Evolutionary conservation across 2,888 invertebrate genomes (phyloP).

Genomic region (Frankliniella intonsa): DNA sequence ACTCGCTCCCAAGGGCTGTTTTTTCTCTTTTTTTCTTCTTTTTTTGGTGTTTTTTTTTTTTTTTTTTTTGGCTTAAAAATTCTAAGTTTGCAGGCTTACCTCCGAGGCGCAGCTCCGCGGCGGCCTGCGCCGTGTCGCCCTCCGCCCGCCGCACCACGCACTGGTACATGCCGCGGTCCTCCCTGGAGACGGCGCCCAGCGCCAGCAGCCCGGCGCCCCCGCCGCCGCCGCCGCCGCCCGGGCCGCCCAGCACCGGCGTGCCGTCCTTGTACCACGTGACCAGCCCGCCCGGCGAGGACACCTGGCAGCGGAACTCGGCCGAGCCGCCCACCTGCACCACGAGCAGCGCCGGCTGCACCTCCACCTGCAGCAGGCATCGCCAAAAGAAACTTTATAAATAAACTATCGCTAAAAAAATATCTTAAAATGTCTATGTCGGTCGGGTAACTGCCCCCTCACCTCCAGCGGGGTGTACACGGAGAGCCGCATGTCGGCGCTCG

Average conservation of each 20-base stretch:
- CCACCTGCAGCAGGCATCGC: slow-evolving; percentile 50
- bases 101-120: slow-evolving; percentile 67
- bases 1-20: too few relatives aligned
- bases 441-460: too few relatives aligned
- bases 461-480: slow-evolving; percentile 62
- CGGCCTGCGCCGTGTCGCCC: slow-evolving; percentile 70
- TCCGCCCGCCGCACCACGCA: slow-evolving; percentile 66
- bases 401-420: too few relatives aligned
- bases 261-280: slow-evolving; percentile 59
- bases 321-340: slow-evolving; percentile 71
- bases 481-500: slow-evolving; percentile 62
- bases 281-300: slow-evolving; percentile 51
- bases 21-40: too few relatives aligned
- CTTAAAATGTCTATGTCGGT: too few relatives aligned
- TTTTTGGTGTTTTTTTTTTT: too few relatives aligned
- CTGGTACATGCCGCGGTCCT: slow-evolving; percentile 73
- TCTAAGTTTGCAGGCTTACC: slow-evolving; percentile 50
- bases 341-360: slow-evolving; percentile 59
- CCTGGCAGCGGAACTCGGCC: slow-evolving; percentile 65
- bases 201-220: slow-evolving; percentile 60
- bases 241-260: slow-evolving; percentile 52
- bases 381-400: too few relatives aligned
- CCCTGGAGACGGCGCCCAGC: slow-evolving; percentile 62
- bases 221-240: slow-evolving; percentile 41
- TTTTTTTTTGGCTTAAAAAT: too few relatives aligned